A percentile compares a stretch with the other conserved stretches of the same genome.
Conservation (phyloP, 2,797 vertebrate species). For the Furcifer pardalis region DNA sequence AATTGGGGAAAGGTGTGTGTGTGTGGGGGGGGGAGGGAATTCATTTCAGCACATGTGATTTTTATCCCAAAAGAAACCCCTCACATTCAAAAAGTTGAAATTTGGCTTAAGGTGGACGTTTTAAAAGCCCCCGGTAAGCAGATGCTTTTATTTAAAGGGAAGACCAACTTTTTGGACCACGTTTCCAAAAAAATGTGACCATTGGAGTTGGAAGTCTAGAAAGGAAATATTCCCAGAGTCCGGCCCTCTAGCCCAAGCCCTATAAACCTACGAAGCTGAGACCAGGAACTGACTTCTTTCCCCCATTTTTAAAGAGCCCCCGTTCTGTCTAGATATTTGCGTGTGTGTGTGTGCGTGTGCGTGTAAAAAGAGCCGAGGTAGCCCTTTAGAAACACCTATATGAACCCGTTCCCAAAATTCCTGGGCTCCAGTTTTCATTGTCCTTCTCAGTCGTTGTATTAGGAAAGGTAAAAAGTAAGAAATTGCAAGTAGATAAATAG, state of each 20-base stretch:
- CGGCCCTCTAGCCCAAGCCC: too few species aligned
- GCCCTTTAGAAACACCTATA: too few species aligned
- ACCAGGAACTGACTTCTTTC: background rate
- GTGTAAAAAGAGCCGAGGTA: too few species aligned
- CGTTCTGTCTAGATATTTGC: too few species aligned
- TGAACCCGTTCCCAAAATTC: background rate
- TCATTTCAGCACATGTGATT: background rate
- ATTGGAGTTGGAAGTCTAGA: background rate
- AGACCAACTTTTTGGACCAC: background rate
- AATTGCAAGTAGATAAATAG: too few species aligned
- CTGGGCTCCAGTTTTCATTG: background rate
- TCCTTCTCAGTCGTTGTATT: background rate
- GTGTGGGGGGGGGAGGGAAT: too few species aligned
- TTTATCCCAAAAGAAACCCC: background rate
- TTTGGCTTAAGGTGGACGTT: background rate
- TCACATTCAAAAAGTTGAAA: background rate
- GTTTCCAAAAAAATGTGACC: too few species aligned
- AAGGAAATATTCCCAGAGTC: background rate
- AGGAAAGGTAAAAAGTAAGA: background rate
- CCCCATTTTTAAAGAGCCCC: background rate
- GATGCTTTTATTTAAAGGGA: background rate
- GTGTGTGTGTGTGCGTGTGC: too few species aligned
- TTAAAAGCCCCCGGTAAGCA: background rate
- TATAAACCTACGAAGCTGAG: background rate
- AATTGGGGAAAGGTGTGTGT: too few species aligned